Percentiles rank a stretch among this genome's conserved stretches.
Conservation (phyloP, 2,888 invertebrate genomes). For the Carcina quercana region DNA sequence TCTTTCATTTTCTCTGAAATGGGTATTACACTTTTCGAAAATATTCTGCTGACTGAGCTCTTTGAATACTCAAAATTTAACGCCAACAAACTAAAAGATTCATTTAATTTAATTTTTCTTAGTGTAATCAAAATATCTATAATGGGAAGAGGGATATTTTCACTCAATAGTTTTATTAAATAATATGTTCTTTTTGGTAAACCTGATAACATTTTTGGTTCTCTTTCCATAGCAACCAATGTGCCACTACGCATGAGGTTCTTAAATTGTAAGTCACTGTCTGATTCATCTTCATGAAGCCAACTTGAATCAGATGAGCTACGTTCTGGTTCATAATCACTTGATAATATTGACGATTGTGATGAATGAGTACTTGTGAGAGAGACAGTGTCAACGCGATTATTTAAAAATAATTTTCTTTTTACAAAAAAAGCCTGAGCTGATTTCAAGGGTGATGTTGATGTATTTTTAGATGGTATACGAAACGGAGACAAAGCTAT, state of each 20-base stretch:
- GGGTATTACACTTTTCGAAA: conserved; percentile 3
- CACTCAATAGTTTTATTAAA: background rate
- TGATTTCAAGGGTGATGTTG: background rate
- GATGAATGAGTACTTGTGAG: background rate
- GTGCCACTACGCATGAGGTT: conserved; percentile 3
- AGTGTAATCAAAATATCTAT: conserved; percentile 6
- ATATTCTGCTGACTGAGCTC: conserved; percentile 5
- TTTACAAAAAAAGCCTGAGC: background rate
- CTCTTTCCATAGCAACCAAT: background rate
- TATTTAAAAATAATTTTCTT: background rate
- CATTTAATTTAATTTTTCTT: conserved; percentile 6
- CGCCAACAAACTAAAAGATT: conserved; percentile 5
- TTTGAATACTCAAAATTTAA: conserved; percentile 5
- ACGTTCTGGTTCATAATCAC: background rate
- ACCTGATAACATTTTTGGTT: conserved; percentile 4
- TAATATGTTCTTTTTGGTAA: conserved; percentile 1
- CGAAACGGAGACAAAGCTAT: background rate
- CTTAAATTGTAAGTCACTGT: background rate
- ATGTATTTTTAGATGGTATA: background rate
- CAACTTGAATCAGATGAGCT: background rate
- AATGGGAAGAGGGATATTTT: conserved; percentile 1
- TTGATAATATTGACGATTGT: background rate
- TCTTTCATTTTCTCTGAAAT: conserved; percentile 6
- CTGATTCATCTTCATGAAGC: background rate
- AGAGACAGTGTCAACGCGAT: background rate